Evolutionary conservation across 2,113 vertebrate species (phyloP), one percentile per base, ranked within the genome.

Genomic region (Halcyon senegalensis): DNA sequence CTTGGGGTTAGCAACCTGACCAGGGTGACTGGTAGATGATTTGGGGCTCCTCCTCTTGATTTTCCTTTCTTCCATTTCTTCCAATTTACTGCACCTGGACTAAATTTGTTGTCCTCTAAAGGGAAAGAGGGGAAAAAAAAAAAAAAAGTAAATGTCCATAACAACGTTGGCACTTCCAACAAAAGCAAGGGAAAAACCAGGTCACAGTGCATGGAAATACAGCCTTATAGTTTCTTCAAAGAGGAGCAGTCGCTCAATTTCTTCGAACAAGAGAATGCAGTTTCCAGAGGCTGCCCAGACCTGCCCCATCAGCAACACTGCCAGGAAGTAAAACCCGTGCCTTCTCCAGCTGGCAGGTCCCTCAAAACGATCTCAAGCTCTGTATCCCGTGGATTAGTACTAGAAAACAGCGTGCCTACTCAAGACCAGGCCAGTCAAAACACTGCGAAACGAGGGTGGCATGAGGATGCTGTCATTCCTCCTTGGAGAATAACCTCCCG

Each of bases 51-150:
- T 99, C 95, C 99, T 98, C 96, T 99, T 99, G 78, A 98, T 98
- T 92, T 99, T 99, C 70, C 98, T 98, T 88, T 99, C 99, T 95
- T 99, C 99, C 99, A 99, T 99, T 85, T 96, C 90, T 79, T 88
- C 79, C 63, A 74, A 20, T 90, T 94, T 85, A 79, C 11, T 94
- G 69, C 84, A 73, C 93, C 77, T 73, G 75, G 33, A 44, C 64
- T 86, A 96, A 72, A 35, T 35, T 30, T 82, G 87, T 74, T 89
- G 72, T 74, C 93, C 95, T 93, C 77, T 37, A 37, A 28, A 58
- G 4, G 33, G 66, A 94, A 2, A 24, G 33, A 66, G 51, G 13
- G 41, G 11, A 41, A 41, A 43, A 43, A 16, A 69, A 43, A 43
- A 8, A 13, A 17, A 39, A 69, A 37, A 68, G 4, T 5, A 33